phyloP scores from a whole-genome alignment of 2,113 vertebrate genomes.

The Megaptera novaeangliae region DNA sequence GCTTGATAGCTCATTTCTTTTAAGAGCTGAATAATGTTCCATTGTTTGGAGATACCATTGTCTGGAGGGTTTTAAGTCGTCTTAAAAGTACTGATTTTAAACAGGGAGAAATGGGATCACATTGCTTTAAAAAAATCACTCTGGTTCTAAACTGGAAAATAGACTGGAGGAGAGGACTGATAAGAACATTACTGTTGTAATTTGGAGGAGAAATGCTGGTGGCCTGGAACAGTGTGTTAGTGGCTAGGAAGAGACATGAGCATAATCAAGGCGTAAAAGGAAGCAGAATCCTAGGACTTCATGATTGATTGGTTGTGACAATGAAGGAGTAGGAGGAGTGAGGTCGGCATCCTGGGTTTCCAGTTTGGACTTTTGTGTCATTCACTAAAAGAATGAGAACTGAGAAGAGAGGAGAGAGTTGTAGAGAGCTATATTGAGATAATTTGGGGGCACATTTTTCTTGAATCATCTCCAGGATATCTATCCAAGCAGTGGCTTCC shows the following conservation, averaged over 20 bases:
- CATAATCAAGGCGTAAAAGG: no score
- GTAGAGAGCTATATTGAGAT: neutral
- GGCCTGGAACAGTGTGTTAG: neutral
- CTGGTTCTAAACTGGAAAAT: neutral
- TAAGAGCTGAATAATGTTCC: neutral
- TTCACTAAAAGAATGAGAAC: neutral
- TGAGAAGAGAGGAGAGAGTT: neutral
- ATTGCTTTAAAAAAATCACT: neutral
- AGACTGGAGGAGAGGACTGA: neutral
- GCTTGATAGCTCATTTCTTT: neutral
- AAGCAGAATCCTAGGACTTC: neutral
- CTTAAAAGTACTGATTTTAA: neutral
- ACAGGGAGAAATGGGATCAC: neutral
- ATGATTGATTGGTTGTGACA: neutral
- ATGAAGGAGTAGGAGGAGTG: neutral
- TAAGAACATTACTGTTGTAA: neutral
- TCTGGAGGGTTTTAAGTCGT: neutral
- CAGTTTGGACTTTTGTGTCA: neutral
- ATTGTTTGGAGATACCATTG: neutral
- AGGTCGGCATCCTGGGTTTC: neutral
- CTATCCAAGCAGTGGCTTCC: neutral
- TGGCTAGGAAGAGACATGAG: neutral
- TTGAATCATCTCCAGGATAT: neutral
- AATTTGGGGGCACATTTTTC: neutral
- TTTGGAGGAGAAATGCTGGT: neutral